Evolutionary conservation across 2,113 vertebrate species (phyloP).

Genomic region (Lagenorhynchus albirostris): DNA sequence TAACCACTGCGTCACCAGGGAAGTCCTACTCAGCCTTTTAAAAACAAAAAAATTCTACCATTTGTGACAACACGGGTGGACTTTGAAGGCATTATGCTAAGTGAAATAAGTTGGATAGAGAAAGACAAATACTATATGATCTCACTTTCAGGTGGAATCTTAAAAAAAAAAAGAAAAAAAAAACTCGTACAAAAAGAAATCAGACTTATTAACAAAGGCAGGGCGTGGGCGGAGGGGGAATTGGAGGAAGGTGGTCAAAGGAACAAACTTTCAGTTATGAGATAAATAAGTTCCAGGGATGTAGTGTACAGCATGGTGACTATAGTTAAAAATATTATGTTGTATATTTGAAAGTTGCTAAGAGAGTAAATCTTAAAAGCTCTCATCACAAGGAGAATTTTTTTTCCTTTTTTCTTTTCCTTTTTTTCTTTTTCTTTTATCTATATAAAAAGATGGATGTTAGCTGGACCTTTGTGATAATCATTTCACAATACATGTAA

Average conservation of each 20-base stretch:
- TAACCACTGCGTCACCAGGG: too few species aligned
- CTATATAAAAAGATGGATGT: background rate
- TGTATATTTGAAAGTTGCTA: background rate
- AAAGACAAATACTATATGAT: background rate
- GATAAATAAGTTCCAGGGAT: background rate
- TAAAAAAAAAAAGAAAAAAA: background rate
- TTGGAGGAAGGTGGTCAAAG: background rate
- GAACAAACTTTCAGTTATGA: background rate
- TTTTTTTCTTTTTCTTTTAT: background rate
- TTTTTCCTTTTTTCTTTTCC: background rate
- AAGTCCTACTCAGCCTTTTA: background rate
- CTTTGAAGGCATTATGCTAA: background rate
- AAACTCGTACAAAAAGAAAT: background rate
- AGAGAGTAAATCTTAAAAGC: background rate
- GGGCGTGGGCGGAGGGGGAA: background rate
- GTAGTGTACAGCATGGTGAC: background rate
- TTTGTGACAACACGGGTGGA: background rate
- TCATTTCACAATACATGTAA: background rate
- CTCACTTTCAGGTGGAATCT: background rate
- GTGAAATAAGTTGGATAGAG: background rate
- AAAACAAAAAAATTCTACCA: background rate
- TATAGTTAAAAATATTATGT: background rate
- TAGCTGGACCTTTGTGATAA: background rate
- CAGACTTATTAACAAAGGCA: background rate
- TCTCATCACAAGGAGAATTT: background rate